phyloP scores from a whole-genome alignment of 2,888 invertebrate genomes.

The Proisotoma minuta region DNA sequence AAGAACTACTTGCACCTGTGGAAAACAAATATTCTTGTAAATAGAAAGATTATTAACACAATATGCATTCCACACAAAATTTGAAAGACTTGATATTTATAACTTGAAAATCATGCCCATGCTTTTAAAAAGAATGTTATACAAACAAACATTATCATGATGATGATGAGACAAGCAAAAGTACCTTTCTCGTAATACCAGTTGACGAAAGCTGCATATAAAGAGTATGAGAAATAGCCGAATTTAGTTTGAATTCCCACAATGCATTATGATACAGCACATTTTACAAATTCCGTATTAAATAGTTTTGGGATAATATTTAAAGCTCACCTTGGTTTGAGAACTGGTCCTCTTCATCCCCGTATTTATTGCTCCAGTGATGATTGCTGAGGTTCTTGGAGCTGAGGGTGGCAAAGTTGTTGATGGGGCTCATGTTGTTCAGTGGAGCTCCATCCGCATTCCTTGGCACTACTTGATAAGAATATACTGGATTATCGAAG shows the following conservation, averaged over 20 bases:
- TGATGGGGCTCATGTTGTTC: constrained; percentile 50
- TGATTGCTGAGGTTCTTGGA: constrained; percentile 61
- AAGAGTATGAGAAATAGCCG: neutral
- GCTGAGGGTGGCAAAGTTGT: constrained; percentile 50
- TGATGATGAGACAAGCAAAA: too few species aligned
- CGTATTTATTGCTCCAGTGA: constrained; percentile 54
- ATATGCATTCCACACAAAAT: too few species aligned
- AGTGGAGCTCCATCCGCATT: constrained; percentile 51
- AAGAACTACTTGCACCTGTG: constrained; percentile 54
- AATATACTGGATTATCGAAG: constrained; percentile 89
- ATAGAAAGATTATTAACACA: too few species aligned
- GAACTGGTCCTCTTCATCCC: constrained; percentile 53
- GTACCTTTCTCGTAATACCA: constrained; percentile 38
- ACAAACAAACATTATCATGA: too few species aligned
- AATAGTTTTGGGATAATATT: too few species aligned
- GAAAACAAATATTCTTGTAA: too few species aligned
- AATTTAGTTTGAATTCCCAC: too few species aligned
- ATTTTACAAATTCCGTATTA: too few species aligned
- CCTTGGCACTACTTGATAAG: constrained; percentile 57
- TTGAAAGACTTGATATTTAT: too few species aligned
- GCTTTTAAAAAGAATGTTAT: too few species aligned
- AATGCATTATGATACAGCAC: neutral
- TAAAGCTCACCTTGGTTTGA: constrained; percentile 49
- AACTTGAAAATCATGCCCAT: too few species aligned
- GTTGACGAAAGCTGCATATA: constrained; percentile 22